A percentile compares a stretch with the other conserved stretches of the same genome.
Evolutionary conservation across 2,888 invertebrate genomes (phyloP).

Genomic region (Podabrus alpinus): DNA sequence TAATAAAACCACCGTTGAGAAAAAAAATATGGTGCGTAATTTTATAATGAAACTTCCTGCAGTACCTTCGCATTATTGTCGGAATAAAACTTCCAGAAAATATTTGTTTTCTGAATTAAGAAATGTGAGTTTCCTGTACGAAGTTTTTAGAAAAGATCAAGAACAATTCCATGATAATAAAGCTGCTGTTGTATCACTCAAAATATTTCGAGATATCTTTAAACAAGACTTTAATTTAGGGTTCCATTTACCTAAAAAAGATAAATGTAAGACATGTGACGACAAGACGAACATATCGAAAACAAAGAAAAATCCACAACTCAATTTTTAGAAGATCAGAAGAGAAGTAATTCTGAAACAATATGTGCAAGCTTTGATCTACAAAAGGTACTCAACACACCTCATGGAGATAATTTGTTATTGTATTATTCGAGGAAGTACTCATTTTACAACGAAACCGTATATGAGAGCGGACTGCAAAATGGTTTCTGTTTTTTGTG

Average conservation of each 20-base stretch:
- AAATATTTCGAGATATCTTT: too few relatives aligned
- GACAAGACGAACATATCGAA: not conserved
- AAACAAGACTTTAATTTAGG: too few relatives aligned
- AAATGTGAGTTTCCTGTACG: constrained; percentile 1
- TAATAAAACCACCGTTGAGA: not conserved
- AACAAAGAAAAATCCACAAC: not conserved
- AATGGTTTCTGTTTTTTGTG: too few relatives aligned
- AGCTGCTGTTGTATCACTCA: not conserved
- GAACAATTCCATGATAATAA: not conserved
- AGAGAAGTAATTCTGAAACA: too few relatives aligned
- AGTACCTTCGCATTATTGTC: constrained; percentile 5
- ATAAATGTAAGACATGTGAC: constrained; percentile 2
- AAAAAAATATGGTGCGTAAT: not conserved
- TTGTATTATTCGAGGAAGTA: too few relatives aligned
- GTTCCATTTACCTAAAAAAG: too few relatives aligned
- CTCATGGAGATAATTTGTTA: too few relatives aligned
- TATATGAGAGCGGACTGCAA: too few relatives aligned
- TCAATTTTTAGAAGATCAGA: not conserved
- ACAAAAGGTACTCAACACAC: too few relatives aligned
- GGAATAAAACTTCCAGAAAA: not conserved
- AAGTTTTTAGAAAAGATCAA: constrained; percentile 1
- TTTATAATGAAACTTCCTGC: not conserved
- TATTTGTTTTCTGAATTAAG: too few relatives aligned
- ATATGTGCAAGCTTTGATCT: too few relatives aligned
- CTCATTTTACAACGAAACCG: too few relatives aligned